A percentile compares a stretch with the other conserved stretches of the same genome.
These are phyloP conservation scores for Psilopsiagon aurifrons DNA, from an alignment of 2,113 vertebrate genomes.

Conservation along the genomic window DNA sequence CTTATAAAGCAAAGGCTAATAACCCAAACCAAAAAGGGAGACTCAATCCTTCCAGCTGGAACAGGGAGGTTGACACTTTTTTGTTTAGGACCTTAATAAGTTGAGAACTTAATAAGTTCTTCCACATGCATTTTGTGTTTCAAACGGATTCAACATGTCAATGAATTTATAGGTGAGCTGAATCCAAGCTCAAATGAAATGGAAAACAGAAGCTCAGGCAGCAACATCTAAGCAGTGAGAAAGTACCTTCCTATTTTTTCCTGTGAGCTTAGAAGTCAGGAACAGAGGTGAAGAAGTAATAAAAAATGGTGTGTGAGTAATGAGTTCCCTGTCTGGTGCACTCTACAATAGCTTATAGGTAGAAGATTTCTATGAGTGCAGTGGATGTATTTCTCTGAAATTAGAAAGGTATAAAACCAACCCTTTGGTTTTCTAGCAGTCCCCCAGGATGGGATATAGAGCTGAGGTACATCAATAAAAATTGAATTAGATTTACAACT, in stretches of 20 bases:
- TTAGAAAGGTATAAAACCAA: constrained; percentile 1
- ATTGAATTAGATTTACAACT: constrained; percentile 59
- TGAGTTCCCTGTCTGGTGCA: background rate
- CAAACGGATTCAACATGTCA: background rate
- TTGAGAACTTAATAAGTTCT: background rate
- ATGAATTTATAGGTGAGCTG: background rate
- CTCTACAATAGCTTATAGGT: background rate
- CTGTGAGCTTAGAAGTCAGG: background rate
- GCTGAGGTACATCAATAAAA: constrained; percentile 58
- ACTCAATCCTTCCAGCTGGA: background rate
- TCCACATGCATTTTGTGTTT: background rate
- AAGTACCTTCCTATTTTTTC: background rate
- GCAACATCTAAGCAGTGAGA: background rate
- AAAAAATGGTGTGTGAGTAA: background rate
- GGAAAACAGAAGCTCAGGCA: background rate
- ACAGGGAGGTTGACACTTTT: background rate
- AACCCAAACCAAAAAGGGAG: background rate
- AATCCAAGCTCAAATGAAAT: background rate
- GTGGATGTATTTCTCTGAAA: background rate
- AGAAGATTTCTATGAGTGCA: background rate
- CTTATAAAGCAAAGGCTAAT: background rate
- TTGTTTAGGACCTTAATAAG: background rate
- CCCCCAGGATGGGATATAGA: constrained; percentile 23
- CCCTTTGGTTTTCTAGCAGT: background rate
- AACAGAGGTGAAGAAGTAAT: background rate